A percentile compares a stretch with the other conserved stretches of the same genome.
These are phyloP conservation scores for Sitophilus oryzae DNA, from an alignment of 1,140 invertebrate genomes.

Conservation along the genomic window DNA sequence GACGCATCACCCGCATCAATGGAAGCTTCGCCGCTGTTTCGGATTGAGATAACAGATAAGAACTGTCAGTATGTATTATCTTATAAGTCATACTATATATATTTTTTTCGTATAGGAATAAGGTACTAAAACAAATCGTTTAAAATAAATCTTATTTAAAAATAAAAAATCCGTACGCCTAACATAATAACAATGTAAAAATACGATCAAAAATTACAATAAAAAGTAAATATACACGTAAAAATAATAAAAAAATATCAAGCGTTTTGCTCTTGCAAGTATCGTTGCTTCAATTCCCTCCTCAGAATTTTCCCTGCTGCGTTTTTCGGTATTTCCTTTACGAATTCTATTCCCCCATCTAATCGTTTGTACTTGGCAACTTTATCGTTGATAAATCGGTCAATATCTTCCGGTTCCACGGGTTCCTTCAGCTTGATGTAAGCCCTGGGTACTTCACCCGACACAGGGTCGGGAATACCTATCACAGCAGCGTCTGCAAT, in stretches of 20 bases:
- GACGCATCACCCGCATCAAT: too few relatives aligned
- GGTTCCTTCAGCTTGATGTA: constrained; percentile 57
- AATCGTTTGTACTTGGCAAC: constrained; percentile 45
- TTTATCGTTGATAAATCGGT: constrained; percentile 42
- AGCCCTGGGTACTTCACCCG: constrained; percentile 73
- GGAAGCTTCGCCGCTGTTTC: too few relatives aligned
- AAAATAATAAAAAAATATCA: not conserved
- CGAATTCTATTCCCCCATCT: constrained; percentile 49
- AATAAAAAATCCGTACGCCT: too few relatives aligned
- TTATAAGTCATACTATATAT: not conserved
- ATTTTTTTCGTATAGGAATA: not conserved
- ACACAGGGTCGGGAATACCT: constrained; percentile 64
- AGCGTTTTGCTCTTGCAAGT: not conserved
- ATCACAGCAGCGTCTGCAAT: constrained; percentile 77
- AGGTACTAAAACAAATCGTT: too few relatives aligned
- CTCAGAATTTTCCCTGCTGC: constrained; percentile 62
- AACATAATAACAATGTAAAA: too few relatives aligned
- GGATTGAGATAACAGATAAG: not conserved
- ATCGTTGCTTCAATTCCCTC: constrained; percentile 43
- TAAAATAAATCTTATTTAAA: too few relatives aligned
- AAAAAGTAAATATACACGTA: too few relatives aligned
- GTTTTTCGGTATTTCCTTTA: constrained; percentile 59
- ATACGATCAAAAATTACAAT: too few relatives aligned
- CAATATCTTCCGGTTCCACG: constrained; percentile 52
- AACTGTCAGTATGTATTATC: not conserved